These are phyloP conservation scores for Lagothrix lagotricha DNA, from an alignment of 2,797 vertebrate species.

Conservation along the genomic window DNA sequence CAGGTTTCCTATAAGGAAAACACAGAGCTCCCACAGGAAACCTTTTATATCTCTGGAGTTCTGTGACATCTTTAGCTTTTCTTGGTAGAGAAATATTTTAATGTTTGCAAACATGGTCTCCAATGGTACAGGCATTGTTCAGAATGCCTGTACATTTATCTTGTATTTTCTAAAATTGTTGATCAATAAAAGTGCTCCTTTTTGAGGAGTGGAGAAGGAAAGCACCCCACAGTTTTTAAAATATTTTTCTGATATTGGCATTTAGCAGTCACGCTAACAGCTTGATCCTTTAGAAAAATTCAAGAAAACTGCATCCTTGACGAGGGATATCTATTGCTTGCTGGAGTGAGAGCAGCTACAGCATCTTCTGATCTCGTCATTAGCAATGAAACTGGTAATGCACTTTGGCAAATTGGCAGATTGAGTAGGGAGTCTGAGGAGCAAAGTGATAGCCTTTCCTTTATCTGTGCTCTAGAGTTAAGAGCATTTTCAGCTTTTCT, in stretches of 20 bases:
- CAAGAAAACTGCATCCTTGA: slow-evolving; percentile 47
- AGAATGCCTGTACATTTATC: slow-evolving; percentile 57
- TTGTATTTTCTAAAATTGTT: slow-evolving; percentile 35
- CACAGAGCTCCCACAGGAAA: neutral
- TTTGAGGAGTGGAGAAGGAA: slow-evolving; percentile 62
- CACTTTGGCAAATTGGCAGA: slow-evolving; percentile 73
- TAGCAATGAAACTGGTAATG: slow-evolving; percentile 70
- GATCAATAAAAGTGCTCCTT: slow-evolving; percentile 51
- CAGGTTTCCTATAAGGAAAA: slow-evolving; percentile 22
- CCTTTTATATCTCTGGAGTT: slow-evolving; percentile 46
- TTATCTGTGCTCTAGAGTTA: slow-evolving; percentile 33
- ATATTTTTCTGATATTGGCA: slow-evolving; percentile 70
- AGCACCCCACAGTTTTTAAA: slow-evolving; percentile 41
- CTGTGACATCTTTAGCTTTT: slow-evolving; percentile 54
- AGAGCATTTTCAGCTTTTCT: slow-evolving; percentile 37
- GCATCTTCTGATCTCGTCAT: slow-evolving; percentile 71
- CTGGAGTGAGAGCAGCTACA: slow-evolving; percentile 39
- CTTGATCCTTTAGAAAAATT: slow-evolving; percentile 71
- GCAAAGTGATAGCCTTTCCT: slow-evolving; percentile 33
- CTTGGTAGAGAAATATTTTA: slow-evolving; percentile 42
- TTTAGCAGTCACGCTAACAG: slow-evolving; percentile 73
- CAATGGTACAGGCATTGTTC: slow-evolving; percentile 56
- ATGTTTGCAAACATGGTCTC: slow-evolving; percentile 54
- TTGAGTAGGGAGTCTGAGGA: slow-evolving; percentile 43
- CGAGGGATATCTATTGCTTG: slow-evolving; percentile 50